A percentile compares a stretch with the other conserved stretches of the same genome.
Evolutionary conservation across 1,140 invertebrate genomes (phyloP).

Genomic region (Lepidurus arcticus): DNA sequence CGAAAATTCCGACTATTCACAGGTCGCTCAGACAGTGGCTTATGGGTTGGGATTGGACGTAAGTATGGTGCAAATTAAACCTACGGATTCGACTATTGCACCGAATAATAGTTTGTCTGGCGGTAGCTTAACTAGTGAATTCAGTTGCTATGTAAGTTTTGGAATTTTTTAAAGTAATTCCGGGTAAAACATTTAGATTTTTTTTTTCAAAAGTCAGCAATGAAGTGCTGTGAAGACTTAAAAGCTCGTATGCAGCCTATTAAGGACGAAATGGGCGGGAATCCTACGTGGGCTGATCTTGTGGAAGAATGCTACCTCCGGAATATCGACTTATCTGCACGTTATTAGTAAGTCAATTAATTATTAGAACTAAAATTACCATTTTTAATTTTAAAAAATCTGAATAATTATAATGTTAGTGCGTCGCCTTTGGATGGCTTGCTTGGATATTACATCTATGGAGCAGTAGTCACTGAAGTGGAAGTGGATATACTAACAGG

Average conservation of each 20-base stretch:
- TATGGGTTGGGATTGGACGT: conserved; percentile 65
- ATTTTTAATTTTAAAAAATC: neutral
- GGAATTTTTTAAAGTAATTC: conserved; percentile 33
- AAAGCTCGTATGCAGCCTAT: neutral
- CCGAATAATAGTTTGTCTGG: neutral
- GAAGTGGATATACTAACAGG: conserved; percentile 26
- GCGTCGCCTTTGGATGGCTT: neutral
- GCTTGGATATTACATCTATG: conserved; percentile 16
- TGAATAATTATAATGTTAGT: neutral
- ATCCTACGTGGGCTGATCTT: neutral
- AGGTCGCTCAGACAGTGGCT: conserved; percentile 72
- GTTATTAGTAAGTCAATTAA: conserved; percentile 18
- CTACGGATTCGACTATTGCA: conserved; percentile 48
- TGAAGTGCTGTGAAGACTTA: conserved; percentile 2
- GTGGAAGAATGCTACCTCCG: conserved; percentile 9
- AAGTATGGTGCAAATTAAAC: conserved; percentile 60
- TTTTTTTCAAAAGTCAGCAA: neutral
- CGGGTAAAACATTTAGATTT: neutral
- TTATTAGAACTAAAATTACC: conserved; percentile 22
- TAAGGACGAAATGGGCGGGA: neutral
- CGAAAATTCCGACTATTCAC: neutral
- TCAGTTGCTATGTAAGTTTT: conserved; percentile 31
- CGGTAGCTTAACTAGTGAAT: conserved; percentile 32
- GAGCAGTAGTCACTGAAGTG: conserved; percentile 27
- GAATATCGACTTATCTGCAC: conserved; percentile 19